phyloP scores from a whole-genome alignment of 2,888 invertebrate genomes.

The Oxycera nigricornis region DNA sequence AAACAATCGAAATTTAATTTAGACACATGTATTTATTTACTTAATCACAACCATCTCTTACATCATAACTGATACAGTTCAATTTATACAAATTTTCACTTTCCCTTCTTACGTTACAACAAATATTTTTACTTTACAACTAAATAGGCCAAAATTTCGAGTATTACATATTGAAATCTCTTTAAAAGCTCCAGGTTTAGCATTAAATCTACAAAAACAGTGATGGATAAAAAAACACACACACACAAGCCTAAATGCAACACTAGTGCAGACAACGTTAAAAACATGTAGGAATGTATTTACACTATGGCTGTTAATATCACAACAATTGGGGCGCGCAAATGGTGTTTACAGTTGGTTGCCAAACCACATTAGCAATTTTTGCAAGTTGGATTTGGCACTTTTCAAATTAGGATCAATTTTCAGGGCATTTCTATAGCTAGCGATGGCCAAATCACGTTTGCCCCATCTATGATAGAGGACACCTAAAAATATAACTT shows the following conservation, averaged over 20 bases:
- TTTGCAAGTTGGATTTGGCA: conserved; percentile 73
- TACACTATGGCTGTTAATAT: not conserved
- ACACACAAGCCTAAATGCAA: not conserved
- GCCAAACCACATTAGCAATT: conserved; percentile 54
- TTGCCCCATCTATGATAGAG: conserved; percentile 93
- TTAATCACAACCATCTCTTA: conserved; percentile 31
- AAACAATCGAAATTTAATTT: not conserved
- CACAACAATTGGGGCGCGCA: not conserved
- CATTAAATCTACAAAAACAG: not conserved
- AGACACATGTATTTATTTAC: not conserved
- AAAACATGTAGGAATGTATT: not conserved
- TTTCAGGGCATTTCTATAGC: conserved; percentile 78
- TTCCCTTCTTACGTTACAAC: conserved; percentile 13
- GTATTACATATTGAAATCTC: conserved; percentile 8
- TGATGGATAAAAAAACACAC: not conserved
- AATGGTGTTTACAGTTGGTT: not conserved
- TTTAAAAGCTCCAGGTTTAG: not conserved
- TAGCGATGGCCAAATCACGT: conserved; percentile 72
- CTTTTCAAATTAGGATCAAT: conserved; percentile 75
- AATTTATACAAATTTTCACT: conserved; percentile 14
- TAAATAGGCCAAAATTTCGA: conserved; percentile 9
- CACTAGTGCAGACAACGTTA: conserved; percentile 10
- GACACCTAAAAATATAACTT: conserved; percentile 73
- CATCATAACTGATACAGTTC: conserved; percentile 36
- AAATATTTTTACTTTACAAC: not conserved